Conservation (phyloP, 2,888 invertebrate species). For the Drosophila kanekoi region DNA sequence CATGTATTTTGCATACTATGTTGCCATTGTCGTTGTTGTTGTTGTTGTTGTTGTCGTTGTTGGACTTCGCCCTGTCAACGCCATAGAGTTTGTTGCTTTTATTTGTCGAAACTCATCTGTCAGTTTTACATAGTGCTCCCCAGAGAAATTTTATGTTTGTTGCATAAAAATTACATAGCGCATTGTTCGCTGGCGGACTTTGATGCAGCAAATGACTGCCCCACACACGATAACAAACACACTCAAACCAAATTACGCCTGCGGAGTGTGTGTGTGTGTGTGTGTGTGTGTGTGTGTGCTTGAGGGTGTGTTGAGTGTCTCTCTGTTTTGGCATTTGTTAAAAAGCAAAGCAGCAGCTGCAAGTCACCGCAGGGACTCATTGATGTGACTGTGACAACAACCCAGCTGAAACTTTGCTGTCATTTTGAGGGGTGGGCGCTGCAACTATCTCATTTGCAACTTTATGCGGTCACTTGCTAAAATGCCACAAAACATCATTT, state of each 20-base stretch:
- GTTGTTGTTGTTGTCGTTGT: conserved; percentile 26
- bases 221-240: conserved; percentile 23
- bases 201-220: conserved; percentile 70
- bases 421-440: conserved; percentile 30
- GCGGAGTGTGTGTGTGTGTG: too few species aligned
- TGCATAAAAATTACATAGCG: conserved; percentile 75
- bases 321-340: conserved; percentile 71
- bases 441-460: conserved; percentile 64
- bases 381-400: conserved; percentile 69
- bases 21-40: conserved; percentile 33
- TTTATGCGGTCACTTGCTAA: conserved; percentile 40
- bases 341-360: conserved; percentile 56
- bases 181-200: conserved; percentile 73
- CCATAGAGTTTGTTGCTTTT: conserved; percentile 44
- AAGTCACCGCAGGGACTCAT: conserved; percentile 68
- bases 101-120: conserved; percentile 68
- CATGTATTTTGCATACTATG: conserved; percentile 40
- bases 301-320: conserved; percentile 16
- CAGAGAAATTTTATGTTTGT: conserved; percentile 76
- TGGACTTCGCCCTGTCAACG: conserved; percentile 52
- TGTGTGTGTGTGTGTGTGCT: conserved; percentile 21
- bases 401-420: conserved; percentile 52
- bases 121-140: conserved; percentile 78
- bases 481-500: conserved; percentile 15
- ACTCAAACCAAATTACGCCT: conserved; percentile 19